Base-by-base conservation (phyloP, 1,140 invertebrate genomes). In the Aethina tumida region DNA sequence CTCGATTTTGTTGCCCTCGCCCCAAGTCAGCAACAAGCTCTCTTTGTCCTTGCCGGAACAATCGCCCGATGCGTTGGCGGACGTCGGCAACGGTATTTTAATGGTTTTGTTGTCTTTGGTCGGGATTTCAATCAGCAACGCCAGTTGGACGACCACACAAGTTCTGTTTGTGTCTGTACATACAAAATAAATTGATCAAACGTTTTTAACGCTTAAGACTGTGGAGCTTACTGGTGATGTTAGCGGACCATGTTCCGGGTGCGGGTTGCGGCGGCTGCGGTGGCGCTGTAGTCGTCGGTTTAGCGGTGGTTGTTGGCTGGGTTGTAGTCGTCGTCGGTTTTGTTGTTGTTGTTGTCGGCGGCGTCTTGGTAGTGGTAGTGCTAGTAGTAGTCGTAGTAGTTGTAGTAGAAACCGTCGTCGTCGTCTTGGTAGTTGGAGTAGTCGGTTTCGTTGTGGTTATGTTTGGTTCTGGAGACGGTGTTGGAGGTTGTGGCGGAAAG, bases 71-170 rank as follows among this genome's bases (percentile, higher is more conserved):
- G 13, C 13, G 7, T 8, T 7, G 7, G 5, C 9, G n/a, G 5
- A 17, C 31, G 5, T n/a, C 19, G n/a, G 9, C 31, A 33, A 33
- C 5, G 5, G 31, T 24, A 24, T 24, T 24, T 8, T 24, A 24
- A 24, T 8, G 2, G 56, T 52, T 6, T 58, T 47, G 13, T 45
- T 37, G 22, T 42, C 41, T 36, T 53, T 56, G 47, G 77, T 76
- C 4, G 66, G 70, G 20, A 80, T 57, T 48, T 74, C 75, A 8
- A 80, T 53, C 36, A 75, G 69, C 7, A 68, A 65, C 3, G 74
- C 74, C 70, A 80, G 74, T 55, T 71, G 59, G 2, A 75, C 52
- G 9, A 79, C 52, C 24, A 81, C 68, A 49, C 77, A 79, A 4
- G 67, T 67, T 25, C 55, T 60, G 39, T 67, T 68, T 5, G 50